Percentiles rank a stretch among this genome's conserved stretches.
phyloP scores from a whole-genome alignment of 2,888 invertebrate species.

The Aphidoletes aphidimyza region DNA sequence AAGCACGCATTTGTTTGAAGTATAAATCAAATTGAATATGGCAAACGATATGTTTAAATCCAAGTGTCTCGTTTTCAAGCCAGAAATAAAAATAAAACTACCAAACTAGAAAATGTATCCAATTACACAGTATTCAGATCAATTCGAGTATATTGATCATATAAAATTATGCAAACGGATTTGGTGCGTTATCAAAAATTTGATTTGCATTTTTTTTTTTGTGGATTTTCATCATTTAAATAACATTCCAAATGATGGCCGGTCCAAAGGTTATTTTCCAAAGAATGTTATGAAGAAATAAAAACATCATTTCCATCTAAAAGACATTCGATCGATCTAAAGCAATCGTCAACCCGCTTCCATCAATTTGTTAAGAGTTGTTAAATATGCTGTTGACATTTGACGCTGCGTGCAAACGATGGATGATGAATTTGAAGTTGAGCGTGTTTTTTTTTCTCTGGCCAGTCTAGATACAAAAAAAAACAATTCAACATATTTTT shows the following conservation, averaged over 20 bases:
- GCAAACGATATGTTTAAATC: neutral
- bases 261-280: neutral
- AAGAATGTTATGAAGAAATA: neutral
- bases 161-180: slow-evolving; percentile 1
- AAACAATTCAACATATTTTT: slow-evolving; percentile 26
- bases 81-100: too few species aligned
- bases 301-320: too few species aligned
- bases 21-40: neutral
- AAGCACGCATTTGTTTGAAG: neutral
- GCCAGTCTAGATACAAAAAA: too few species aligned
- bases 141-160: neutral
- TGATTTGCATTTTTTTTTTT: neutral
- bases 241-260: too few species aligned
- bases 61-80: neutral
- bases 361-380: slow-evolving; percentile 7
- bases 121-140: too few species aligned
- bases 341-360: slow-evolving; percentile 11
- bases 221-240: too few species aligned
- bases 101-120: neutral
- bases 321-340: neutral
- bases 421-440: slow-evolving; percentile 17
- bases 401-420: slow-evolving; percentile 36
- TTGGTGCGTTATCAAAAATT: neutral
- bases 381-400: slow-evolving; percentile 48
- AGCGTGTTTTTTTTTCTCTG: neutral